Conservation (phyloP, 2,888 invertebrate genomes). For the Ctena decussata region DNA sequence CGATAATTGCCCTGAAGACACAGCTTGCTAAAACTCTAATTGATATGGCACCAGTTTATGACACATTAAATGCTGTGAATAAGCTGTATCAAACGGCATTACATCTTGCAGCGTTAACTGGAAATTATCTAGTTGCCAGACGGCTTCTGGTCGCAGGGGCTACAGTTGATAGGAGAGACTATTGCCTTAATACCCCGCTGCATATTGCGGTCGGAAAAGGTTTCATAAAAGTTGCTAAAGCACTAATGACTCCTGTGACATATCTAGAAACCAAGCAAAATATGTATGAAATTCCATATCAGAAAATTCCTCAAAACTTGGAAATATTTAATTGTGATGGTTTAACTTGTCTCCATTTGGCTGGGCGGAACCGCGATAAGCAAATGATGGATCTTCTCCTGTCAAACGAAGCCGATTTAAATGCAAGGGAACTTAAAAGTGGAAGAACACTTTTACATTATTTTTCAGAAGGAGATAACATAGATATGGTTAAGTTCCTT, state of each 20-base stretch:
- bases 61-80: slow-evolving; percentile 93
- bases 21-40: slow-evolving; percentile 19
- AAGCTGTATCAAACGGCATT: slow-evolving; percentile 93
- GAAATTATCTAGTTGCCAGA: slow-evolving; percentile 92
- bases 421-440: slow-evolving; percentile 88
- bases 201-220: slow-evolving; percentile 93
- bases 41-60: slow-evolving; percentile 91
- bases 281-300: slow-evolving; percentile 87
- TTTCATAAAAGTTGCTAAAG: slow-evolving; percentile 91
- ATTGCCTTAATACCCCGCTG: slow-evolving; percentile 94
- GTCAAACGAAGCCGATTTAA: slow-evolving; percentile 93
- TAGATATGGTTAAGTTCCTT: slow-evolving; percentile 22
- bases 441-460: slow-evolving; percentile 47
- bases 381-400: slow-evolving; percentile 92
- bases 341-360: slow-evolving; percentile 94
- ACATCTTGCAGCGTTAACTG: slow-evolving; percentile 94
- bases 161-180: slow-evolving; percentile 89
- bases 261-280: slow-evolving; percentile 82
- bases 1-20: slow-evolving; percentile 28
- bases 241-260: slow-evolving; percentile 89
- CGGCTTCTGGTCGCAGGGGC: slow-evolving; percentile 94
- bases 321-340: slow-evolving; percentile 95
- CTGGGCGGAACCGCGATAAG: slow-evolving; percentile 91
- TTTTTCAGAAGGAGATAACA: slow-evolving; percentile 40
- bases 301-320: slow-evolving; percentile 89